These are phyloP conservation scores for Pedicia rivosa DNA, from an alignment of 2,888 invertebrate genomes.

Conservation along the genomic window DNA sequence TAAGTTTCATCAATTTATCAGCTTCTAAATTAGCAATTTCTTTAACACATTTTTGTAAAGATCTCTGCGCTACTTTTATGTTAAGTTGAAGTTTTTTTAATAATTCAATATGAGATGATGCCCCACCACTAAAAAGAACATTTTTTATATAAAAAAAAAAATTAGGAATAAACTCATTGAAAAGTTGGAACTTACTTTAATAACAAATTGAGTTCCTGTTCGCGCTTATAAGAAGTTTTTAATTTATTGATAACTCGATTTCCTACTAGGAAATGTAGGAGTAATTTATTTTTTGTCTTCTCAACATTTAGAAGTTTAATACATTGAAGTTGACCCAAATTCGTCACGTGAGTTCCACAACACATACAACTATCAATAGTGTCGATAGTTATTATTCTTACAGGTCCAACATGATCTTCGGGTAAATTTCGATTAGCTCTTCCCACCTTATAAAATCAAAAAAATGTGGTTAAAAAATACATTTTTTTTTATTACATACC, in stretches of 20 bases:
- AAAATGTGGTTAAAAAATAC: too few relatives aligned
- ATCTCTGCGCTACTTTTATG: conserved; percentile 45
- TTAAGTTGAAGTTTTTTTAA: conserved; percentile 59
- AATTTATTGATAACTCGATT: conserved; percentile 47
- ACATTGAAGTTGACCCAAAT: conserved; percentile 49
- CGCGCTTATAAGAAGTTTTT: conserved; percentile 43
- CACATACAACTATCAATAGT: conserved; percentile 69
- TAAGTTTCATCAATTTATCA: conserved; percentile 35
- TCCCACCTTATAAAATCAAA: conserved; percentile 1
- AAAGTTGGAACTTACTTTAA: conserved; percentile 44
- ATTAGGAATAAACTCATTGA: neutral
- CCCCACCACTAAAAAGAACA: conserved; percentile 40
- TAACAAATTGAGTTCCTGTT: conserved; percentile 46
- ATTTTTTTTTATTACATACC: too few relatives aligned
- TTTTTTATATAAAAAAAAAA: neutral
- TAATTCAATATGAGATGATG: conserved; percentile 50
- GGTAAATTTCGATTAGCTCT: conserved; percentile 46
- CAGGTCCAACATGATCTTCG: conserved; percentile 58
- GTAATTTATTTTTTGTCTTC: conserved; percentile 51
- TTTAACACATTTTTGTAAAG: conserved; percentile 43
- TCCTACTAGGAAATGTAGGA: conserved; percentile 57
- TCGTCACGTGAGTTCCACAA: conserved; percentile 75
- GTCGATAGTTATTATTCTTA: conserved; percentile 61
- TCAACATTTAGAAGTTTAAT: conserved; percentile 51
- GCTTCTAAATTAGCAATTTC: conserved; percentile 57